Percentiles rank a stretch among this genome's conserved stretches.
Conservation (phyloP, 2,888 invertebrate genomes). For the Zele albiditarsus region DNA sequence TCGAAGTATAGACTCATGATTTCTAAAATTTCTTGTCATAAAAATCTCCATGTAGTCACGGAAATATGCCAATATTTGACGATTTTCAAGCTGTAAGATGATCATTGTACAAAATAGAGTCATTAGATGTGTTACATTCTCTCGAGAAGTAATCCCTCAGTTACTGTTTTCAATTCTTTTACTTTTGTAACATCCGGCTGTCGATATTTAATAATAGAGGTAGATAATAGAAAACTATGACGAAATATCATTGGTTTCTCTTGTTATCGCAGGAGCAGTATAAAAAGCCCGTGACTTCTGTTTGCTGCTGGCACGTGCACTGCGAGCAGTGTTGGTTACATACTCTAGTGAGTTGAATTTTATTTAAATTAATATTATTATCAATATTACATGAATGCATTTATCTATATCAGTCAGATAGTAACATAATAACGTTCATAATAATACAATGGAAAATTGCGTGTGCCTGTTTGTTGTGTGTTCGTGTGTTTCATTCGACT, state of each 20-base stretch:
- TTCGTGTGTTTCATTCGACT: conserved; percentile 26
- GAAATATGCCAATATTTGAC: no score
- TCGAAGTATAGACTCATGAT: no score
- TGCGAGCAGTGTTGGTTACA: conserved; percentile 89
- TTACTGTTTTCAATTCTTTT: no score
- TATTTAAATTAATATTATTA: conserved; percentile 3
- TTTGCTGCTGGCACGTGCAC: conserved; percentile 97
- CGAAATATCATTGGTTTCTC: background rate
- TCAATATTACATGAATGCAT: background rate
- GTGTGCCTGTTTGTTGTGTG: no score
- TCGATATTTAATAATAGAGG: no score
- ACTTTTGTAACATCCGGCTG: no score
- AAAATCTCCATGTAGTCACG: no score
- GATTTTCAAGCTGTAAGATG: no score
- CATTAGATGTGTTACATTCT: no score
- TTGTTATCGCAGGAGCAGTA: conserved; percentile 80
- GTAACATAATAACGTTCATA: conserved; percentile 1
- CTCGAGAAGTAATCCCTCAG: no score
- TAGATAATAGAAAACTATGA: background rate
- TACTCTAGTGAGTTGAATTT: conserved; percentile 75
- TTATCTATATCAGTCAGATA: background rate
- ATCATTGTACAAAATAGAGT: no score
- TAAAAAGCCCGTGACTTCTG: conserved; percentile 90
- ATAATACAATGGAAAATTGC: background rate
- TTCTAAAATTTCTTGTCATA: no score